Evolutionary conservation across 2,113 vertebrate species (phyloP).

Genomic region (Phylloscopus trochilus): DNA sequence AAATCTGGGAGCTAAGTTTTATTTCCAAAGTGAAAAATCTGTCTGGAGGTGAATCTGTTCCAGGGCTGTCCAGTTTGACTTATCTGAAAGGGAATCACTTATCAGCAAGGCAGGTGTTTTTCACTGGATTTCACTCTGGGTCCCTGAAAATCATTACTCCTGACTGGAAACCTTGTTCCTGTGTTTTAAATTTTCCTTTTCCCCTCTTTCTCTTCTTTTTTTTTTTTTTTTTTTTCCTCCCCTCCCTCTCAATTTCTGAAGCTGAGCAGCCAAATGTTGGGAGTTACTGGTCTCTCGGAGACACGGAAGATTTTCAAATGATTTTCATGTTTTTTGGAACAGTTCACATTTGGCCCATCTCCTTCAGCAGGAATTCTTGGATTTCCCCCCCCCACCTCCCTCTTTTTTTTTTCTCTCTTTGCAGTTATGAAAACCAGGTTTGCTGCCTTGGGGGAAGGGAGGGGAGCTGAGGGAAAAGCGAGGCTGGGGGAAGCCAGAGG

Average conservation of each 20-base stretch:
- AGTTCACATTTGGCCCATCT: constrained; percentile 32
- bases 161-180: constrained; percentile 13
- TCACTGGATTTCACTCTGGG: background rate
- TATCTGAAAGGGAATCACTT: background rate
- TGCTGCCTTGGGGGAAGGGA: constrained; percentile 42
- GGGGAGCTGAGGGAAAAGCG: background rate
- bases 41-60: background rate
- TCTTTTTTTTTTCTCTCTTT: background rate
- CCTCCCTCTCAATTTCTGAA: background rate
- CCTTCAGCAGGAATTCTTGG: constrained; percentile 39
- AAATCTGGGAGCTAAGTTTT: background rate
- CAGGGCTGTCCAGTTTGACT: background rate
- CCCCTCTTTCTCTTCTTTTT: background rate
- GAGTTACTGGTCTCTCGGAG: constrained; percentile 31
- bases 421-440: constrained; percentile 65
- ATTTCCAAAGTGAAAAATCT: background rate
- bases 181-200: constrained; percentile 7
- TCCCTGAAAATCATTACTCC: constrained; percentile 43
- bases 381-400: background rate
- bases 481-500: constrained; percentile 30
- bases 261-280: constrained; percentile 20
- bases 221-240: accelerated
- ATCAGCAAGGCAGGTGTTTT: constrained; percentile 18
- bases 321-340: constrained; percentile 50
- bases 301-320: constrained; percentile 11